Percentiles rank a stretch among this genome's conserved stretches.
phyloP scores from a whole-genome alignment of 2,797 vertebrate species.

The Heliangelus exortis region DNA sequence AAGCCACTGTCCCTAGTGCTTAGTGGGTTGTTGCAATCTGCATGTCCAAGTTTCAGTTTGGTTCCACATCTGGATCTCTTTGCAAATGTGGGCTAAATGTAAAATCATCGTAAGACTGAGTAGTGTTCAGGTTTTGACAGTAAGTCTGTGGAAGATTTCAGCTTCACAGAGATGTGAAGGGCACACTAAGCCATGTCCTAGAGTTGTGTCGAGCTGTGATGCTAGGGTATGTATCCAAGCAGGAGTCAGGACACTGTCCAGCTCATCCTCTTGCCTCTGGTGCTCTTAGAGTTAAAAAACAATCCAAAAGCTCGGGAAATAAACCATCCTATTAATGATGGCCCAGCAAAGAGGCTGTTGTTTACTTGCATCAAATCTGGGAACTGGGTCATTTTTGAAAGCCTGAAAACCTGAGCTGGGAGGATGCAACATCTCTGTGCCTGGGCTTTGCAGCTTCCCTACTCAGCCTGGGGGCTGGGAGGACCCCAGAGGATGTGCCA shows the following conservation, averaged over 20 bases:
- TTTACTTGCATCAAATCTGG: neutral
- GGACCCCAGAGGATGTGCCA: neutral
- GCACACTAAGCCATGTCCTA: rapidly evolving
- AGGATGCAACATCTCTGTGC: rapidly evolving
- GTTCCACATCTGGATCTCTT: neutral
- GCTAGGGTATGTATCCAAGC: rapidly evolving
- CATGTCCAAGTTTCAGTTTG: neutral
- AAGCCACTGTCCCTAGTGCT: rapidly evolving
- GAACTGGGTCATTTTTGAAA: neutral
- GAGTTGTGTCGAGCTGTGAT: rapidly evolving
- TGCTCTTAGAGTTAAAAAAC: neutral
- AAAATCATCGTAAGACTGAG: neutral
- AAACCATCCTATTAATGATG: neutral
- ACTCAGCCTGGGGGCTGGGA: neutral
- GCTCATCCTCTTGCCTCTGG: neutral
- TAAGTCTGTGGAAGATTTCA: neutral
- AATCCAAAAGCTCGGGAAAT: neutral
- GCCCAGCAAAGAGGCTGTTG: neutral
- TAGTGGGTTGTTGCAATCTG: neutral
- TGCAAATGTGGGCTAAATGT: rapidly evolving
- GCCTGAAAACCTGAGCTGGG: neutral
- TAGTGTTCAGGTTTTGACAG: neutral
- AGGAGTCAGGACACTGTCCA: neutral
- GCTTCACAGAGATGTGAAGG: neutral
- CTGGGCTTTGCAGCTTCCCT: neutral